Conservation (phyloP, 2,797 vertebrate species). For the Coluber constrictor region DNA sequence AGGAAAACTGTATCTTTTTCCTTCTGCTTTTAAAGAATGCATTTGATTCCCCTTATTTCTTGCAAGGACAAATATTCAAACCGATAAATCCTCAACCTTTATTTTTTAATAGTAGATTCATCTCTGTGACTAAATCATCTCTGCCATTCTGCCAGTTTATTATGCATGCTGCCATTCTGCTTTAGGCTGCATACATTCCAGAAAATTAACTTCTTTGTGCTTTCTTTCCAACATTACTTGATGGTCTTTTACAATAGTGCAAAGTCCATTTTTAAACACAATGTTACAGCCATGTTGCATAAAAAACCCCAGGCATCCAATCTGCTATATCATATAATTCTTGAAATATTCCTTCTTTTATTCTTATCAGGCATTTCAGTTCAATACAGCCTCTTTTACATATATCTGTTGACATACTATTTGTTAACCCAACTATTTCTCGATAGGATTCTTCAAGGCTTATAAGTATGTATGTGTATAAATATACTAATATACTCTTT, state of each 20-base stretch:
- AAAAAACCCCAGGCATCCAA: neutral
- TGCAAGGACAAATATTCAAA: neutral
- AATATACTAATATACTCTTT: neutral
- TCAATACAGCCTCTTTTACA: neutral
- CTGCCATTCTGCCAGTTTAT: neutral
- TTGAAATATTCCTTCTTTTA: neutral
- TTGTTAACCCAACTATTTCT: neutral
- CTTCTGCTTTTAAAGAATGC: neutral
- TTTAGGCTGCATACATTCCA: neutral
- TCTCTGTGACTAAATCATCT: neutral
- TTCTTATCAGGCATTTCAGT: neutral
- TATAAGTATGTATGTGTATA: neutral
- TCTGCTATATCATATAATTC: neutral
- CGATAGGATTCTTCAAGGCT: neutral
- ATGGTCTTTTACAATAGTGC: neutral
- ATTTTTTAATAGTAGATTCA: neutral
- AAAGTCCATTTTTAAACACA: neutral
- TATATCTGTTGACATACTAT: neutral
- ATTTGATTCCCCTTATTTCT: neutral
- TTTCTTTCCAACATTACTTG: neutral
- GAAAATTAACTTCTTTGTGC: neutral
- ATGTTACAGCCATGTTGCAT: neutral
- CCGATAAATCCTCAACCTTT: neutral
- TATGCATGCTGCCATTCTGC: neutral
- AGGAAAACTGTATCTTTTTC: neutral